Evolutionary conservation across 2,888 invertebrate species (phyloP), one percentile per base, ranked within the genome.

Genomic region (Rhagonycha fulva): DNA sequence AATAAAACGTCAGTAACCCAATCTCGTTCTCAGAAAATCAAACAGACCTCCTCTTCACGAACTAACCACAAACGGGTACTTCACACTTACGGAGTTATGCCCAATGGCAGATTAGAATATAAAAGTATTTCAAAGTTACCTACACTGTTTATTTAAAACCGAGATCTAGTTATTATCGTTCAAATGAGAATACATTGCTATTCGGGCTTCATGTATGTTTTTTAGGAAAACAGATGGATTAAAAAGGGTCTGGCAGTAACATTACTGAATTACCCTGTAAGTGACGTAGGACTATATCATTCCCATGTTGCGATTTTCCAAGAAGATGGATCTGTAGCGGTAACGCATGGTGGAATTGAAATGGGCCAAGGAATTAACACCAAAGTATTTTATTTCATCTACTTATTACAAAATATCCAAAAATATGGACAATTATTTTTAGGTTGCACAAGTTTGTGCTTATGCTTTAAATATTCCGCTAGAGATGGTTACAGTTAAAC

Each of bases 181-280:
- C n/a, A n/a, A n/a, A n/a, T n/a, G n/a, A n/a, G n/a, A n/a, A n/a
- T n/a, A n/a, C n/a, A n/a, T n/a, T n/a, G n/a, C n/a, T n/a, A n/a
- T n/a, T n/a, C n/a, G n/a, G n/a, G n/a, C n/a, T n/a, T n/a, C n/a
- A n/a, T n/a, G n/a, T n/a, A n/a, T n/a, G n/a, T n/a, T n/a, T n/a
- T n/a, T n/a, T n/a, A 91, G 92, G 88, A 90, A 71, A 95, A 96
- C 87, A 89, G 94, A 24, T 96, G 96, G 96, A 94, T 91, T 82
- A 96, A 96, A 85, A 91, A 91, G 60, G 96, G 94, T 0, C 86
- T 94, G 1, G 88, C 92, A 12, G 83, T 95, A 7, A 89, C 92
- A 10, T 90, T 94, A 4, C 91, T 95, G 91, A 91, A 91, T 81
- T 96, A 93, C 88, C 90, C 91, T 0, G 87, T 92, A 1, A 81